Conservation (phyloP, 2,797 vertebrate genomes). For the Chelonia mydas region DNA sequence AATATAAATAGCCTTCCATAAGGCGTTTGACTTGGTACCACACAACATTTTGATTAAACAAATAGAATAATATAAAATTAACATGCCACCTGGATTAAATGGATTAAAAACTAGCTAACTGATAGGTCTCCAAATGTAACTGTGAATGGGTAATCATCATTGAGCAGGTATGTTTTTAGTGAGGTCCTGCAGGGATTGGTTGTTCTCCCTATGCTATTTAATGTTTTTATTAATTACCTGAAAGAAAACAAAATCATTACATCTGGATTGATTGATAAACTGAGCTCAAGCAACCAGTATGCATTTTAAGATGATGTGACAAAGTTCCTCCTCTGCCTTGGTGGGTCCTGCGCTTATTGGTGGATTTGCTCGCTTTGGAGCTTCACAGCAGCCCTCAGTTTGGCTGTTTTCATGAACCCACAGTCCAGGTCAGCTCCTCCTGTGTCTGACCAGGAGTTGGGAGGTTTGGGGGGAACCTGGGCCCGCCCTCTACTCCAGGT, state of each 20-base stretch:
- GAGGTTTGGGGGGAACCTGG: no score
- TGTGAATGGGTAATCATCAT: not conserved
- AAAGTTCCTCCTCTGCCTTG: no score
- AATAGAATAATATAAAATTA: not conserved
- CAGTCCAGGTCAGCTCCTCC: no score
- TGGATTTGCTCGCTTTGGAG: no score
- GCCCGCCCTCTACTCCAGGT: no score
- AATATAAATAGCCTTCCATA: not conserved
- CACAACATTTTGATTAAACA: not conserved
- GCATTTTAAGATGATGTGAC: no score
- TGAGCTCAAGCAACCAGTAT: not conserved
- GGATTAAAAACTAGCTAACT: no score
- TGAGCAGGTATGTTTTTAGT: not conserved
- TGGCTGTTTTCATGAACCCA: no score
- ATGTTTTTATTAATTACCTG: not conserved
- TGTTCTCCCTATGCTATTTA: not conserved
- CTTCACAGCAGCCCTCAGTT: no score
- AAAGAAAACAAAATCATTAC: not conserved
- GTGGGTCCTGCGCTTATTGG: no score
- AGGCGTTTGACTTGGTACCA: not conserved
- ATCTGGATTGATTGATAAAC: not conserved
- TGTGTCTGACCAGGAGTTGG: no score
- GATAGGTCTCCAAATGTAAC: no score
- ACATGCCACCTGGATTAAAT: not conserved
- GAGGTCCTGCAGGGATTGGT: not conserved